Evolutionary conservation across 2,888 invertebrate genomes (phyloP).

Genomic region (Barypeithes pellucidus): DNA sequence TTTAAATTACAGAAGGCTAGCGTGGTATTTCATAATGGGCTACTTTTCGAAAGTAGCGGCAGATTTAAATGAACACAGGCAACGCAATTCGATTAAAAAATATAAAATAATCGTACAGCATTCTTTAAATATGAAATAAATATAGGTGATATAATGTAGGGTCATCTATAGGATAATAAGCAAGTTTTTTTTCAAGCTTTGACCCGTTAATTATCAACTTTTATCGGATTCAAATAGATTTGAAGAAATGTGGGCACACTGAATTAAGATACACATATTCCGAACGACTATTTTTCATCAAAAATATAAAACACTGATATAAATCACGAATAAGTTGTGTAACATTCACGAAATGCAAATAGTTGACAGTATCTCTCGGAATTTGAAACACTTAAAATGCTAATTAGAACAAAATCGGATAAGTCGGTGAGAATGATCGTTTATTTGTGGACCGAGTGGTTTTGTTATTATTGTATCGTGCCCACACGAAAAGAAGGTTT

Average conservation of each 20-base stretch:
- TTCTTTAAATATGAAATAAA: no score
- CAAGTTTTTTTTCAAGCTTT: no score
- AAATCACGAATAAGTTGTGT: conserved; percentile 18
- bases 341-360: conserved; percentile 42
- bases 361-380: conserved; percentile 29
- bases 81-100: no score
- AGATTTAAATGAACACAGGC: background rate
- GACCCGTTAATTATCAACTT: no score
- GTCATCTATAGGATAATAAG: no score
- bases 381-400: conserved; percentile 55
- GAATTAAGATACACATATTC: no score
- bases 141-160: no score
- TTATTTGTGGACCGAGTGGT: conserved; percentile 51
- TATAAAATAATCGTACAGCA: no score
- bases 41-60: conserved; percentile 24
- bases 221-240: no score
- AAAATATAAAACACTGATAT: background rate
- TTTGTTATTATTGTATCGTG: conserved; percentile 56
- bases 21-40: conserved; percentile 45
- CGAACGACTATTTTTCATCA: no score
- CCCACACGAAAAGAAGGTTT: conserved; percentile 31
- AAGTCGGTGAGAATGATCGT: conserved; percentile 56
- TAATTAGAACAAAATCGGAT: conserved; percentile 56
- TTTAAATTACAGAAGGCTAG: conserved; percentile 22
- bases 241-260: no score